Evolutionary conservation across 2,888 invertebrate species (phyloP).

Genomic region (Leptogaster cylindrica): DNA sequence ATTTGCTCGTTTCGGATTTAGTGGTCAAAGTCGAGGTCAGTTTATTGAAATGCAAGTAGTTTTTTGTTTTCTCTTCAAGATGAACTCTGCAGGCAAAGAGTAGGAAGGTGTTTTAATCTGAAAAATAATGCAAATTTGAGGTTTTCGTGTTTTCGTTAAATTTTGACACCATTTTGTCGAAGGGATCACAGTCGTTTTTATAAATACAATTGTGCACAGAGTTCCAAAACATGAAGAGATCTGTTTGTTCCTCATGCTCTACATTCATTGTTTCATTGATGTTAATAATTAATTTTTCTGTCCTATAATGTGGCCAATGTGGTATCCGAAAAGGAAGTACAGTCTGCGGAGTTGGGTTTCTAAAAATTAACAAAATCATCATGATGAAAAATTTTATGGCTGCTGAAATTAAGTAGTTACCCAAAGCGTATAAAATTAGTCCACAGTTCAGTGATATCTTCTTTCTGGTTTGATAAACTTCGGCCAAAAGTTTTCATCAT

Average conservation of each 20-base stretch:
- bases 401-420: background rate
- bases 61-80: constrained; percentile 34
- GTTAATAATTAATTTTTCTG: background rate
- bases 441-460: background rate
- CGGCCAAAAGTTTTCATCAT: background rate
- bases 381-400: background rate
- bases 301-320: constrained; percentile 2
- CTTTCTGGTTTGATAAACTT: background rate
- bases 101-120: background rate
- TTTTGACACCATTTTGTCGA: constrained; percentile 2
- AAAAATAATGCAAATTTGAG: background rate
- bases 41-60: constrained; percentile 36
- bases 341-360: constrained; percentile 1
- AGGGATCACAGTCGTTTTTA: background rate
- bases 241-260: background rate
- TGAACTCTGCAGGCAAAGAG: background rate
- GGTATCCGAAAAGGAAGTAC: too few species aligned
- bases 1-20: constrained; percentile 32
- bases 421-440: background rate
- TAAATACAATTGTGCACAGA: constrained; percentile 7
- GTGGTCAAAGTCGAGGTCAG: constrained; percentile 47
- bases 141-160: background rate
- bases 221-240: constrained; percentile 13
- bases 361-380: background rate
- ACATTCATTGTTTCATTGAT: background rate